Conservation (phyloP, 2,797 vertebrate species). For the Micrastur ruficollis region DNA sequence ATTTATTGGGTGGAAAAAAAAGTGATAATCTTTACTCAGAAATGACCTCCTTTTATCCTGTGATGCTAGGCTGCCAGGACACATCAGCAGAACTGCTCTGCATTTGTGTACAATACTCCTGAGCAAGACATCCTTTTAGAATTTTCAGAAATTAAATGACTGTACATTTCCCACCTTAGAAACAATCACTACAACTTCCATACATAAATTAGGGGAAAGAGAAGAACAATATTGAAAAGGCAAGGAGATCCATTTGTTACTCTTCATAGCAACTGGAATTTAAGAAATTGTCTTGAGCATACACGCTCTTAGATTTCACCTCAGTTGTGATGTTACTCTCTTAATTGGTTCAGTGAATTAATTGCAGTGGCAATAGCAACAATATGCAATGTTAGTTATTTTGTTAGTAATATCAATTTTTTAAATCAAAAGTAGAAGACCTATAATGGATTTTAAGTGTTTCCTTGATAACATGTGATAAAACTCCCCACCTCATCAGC, state of each 20-base stretch:
- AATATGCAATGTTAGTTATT: background rate
- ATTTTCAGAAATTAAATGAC: background rate
- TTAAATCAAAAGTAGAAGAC: background rate
- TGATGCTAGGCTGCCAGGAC: background rate
- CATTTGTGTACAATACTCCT: background rate
- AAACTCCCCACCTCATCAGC: background rate
- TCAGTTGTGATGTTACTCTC: background rate
- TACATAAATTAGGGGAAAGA: background rate
- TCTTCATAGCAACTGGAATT: background rate
- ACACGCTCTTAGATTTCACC: background rate
- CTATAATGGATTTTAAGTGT: background rate
- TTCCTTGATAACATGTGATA: background rate
- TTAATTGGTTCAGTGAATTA: background rate
- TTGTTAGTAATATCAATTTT: background rate
- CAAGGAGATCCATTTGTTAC: background rate
- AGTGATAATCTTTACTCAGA: background rate
- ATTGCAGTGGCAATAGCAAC: background rate
- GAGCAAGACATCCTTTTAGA: background rate
- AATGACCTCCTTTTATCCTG: background rate
- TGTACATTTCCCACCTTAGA: background rate
- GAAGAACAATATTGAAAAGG: background rate
- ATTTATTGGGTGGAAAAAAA: background rate
- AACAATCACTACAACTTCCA: background rate
- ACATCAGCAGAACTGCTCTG: background rate
- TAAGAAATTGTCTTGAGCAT: background rate